Base-by-base conservation (phyloP, 2,113 vertebrate genomes). In the Xyrauchen texanus region DNA sequence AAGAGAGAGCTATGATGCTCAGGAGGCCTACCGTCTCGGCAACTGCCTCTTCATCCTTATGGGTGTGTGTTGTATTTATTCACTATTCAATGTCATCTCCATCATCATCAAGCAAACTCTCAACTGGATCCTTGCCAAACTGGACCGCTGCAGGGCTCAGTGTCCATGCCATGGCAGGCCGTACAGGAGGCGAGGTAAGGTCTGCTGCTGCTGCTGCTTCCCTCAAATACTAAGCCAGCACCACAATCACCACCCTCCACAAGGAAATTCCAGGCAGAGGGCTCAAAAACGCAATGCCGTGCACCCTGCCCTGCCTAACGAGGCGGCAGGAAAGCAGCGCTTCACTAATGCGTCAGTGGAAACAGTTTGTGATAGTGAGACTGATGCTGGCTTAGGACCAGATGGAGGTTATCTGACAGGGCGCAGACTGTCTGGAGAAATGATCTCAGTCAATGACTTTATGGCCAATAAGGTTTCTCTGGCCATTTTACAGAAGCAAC, bases 71-170 rank as follows among this genome's bases (percentile, higher is more conserved):
- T 94, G 93, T 44, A 92, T 93, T 81, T 94, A 94, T 77, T 94
- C 93, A 0, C 91, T 94, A 63, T 94, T 94, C 34, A 94, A 94
- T 10, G 92, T 93, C 4, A 92, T 93, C 76, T 94, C 93, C 55
- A 94, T 94, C n/a, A 44, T 94, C 81, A 93, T 94, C 81, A 93
- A 93, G 84, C 92, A 94, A 87, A 92, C 91, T 44, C 92, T 94
- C 12, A 94, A 91, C 86, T 93, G 92, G 93, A 92, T 94, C 66
- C 88, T 94, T 78, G 85, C 84, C 7, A 91, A 89, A 63, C 60
- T 92, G 82, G 89, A 87, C 49, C 90, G 90, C 77, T 83, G 85
- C 0, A 71, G 84, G 12, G 15, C 64, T 62, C 81, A 74, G 52
- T 86, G 76, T 74, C 75, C 72, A 11, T 91, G 89, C 79, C 87